phyloP scores from a whole-genome alignment of 2,888 invertebrate species.

The Hypena proboscidalis region DNA sequence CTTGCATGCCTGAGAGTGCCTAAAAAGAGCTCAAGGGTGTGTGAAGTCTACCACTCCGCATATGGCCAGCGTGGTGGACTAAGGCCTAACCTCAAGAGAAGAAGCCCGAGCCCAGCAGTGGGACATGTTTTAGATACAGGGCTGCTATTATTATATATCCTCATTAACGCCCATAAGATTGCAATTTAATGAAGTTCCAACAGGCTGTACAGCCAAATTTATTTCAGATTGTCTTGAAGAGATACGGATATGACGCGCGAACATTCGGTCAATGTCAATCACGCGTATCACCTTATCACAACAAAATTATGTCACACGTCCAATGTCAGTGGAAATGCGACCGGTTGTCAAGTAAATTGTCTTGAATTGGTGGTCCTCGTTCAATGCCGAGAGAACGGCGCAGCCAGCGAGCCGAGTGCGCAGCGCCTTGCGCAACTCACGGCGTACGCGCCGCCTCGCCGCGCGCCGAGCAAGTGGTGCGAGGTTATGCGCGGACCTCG shows the following conservation, averaged over 20 bases:
- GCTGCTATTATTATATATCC: no score
- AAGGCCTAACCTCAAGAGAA: no score
- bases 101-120: no score
- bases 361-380: conserved; percentile 57
- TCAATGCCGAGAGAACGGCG: conserved; percentile 82
- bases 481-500: conserved; percentile 77
- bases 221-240: neutral
- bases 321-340: conserved; percentile 38
- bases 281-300: no score
- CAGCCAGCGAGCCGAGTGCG: conserved; percentile 9
- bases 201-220: no score
- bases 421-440: conserved; percentile 53
- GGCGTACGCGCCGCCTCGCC: conserved; percentile 44
- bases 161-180: no score
- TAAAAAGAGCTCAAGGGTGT: no score
- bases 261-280: conserved; percentile 15
- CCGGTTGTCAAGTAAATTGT: conserved; percentile 37
- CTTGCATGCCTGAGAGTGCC: no score
- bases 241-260: conserved; percentile 1
- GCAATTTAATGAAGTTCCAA: no score
- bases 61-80: no score
- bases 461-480: conserved; percentile 70
- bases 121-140: no score
- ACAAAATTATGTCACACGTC: conserved; percentile 37
- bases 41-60: no score